Base-by-base conservation (phyloP, 2,888 invertebrate species). In the Eupithecia abbreviata region DNA sequence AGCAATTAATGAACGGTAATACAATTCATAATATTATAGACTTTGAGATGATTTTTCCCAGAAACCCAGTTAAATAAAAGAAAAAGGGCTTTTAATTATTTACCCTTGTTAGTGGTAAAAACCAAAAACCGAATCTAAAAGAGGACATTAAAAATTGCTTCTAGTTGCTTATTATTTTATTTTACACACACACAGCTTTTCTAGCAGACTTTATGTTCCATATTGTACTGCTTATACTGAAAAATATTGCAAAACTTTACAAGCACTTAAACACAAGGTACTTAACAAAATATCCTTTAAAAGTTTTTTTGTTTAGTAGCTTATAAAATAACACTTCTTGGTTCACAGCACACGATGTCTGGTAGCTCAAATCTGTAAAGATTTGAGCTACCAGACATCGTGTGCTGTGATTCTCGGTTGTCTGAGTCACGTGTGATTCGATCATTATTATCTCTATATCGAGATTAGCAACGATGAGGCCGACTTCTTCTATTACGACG, bases 1-100 rank as follows among this genome's bases (percentile, higher is more conserved):
- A 13, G 58, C 58, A 30, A 58, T 13, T 58, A 45, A 58, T 69
- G 58, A 45, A 74, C 30, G 42, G n/a, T 13, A 74, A 9, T 49
- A 58, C 58, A 55, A 58, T 69, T 69, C 47, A 62, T 70, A 42
- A 66, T 66, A 15, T 66, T 66, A 6, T 42, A 42, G 41, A 66
- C 15, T n/a, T 55, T 66, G 6, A 15, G 42, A 42, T 42, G 6
- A 42, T 42, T 41, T 65, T 41, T 58, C 58, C 9, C 18, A 18
- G 58, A 58, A 58, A n/a, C n/a, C n/a, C 55, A n/a, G n/a, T 18
- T 10, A 58, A 58, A 55, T 55, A n/a, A 4, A 18, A 18, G 18
- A 58, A 58, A 58, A 58, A 18, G 3, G 58, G 58, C 9, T 4
- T 18, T 18, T 18, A 58, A 9, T 18, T 10, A n/a, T 55, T 7